Percentiles rank a stretch among this genome's conserved stretches.
Conservation (phyloP, 1,140 invertebrate species). For the Diorhabda sublineata region DNA sequence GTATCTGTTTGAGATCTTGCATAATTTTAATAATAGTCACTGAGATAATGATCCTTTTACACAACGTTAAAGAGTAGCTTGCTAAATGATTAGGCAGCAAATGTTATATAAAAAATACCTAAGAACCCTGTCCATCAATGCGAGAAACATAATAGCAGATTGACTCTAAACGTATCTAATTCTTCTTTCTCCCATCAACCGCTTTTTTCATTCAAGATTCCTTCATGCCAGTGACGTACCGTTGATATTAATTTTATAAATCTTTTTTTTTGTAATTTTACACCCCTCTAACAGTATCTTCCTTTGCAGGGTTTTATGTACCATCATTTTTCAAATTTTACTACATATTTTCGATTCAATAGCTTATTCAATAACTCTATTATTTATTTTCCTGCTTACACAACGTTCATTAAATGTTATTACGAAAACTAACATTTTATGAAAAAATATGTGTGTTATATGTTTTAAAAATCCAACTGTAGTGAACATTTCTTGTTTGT, state of each 20-base stretch:
- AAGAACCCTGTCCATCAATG: constrained; percentile 24
- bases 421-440: too few species aligned
- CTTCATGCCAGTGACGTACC: constrained; percentile 14
- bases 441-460: too few species aligned
- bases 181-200: constrained; percentile 36
- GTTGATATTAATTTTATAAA: neutral
- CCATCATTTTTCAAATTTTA: too few species aligned
- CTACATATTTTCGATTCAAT: too few species aligned
- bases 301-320: too few species aligned
- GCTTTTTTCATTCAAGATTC: constrained; percentile 26
- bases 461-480: too few species aligned
- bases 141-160: constrained; percentile 35
- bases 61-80: constrained; percentile 18
- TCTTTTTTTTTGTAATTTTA: too few species aligned
- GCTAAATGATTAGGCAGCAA: constrained; percentile 21
- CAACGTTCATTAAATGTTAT: too few species aligned
- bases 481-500: too few species aligned
- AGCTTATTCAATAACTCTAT: too few species aligned
- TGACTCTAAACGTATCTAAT: constrained; percentile 43
- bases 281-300: too few species aligned
- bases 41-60: neutral
- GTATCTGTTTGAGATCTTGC: neutral
- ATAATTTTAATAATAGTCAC: neutral
- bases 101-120: constrained; percentile 13
- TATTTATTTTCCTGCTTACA: too few species aligned